These are phyloP conservation scores for Drosophila aff. DNA, from an alignment of 1,140 invertebrate species.

Conservation along the genomic window DNA sequence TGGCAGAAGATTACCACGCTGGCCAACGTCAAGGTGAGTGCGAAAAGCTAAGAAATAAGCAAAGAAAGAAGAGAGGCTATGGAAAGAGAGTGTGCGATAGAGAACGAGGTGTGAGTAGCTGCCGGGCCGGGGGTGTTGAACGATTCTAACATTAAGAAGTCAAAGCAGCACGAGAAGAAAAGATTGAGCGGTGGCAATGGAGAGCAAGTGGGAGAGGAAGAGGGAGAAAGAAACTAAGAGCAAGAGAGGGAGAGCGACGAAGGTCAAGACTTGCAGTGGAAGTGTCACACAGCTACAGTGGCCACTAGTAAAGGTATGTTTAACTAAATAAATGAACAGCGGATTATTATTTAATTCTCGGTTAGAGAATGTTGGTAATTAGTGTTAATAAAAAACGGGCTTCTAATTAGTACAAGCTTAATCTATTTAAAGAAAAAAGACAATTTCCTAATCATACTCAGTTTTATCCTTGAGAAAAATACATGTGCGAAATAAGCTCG, in stretches of 20 bases:
- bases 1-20: constrained; percentile 83
- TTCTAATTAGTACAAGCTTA: no score
- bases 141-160: constrained; percentile 5
- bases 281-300: constrained; percentile 26
- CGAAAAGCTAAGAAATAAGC: constrained; percentile 4
- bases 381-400: no score
- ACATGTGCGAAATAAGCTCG: no score
- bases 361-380: no score
- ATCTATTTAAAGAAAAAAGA: no score
- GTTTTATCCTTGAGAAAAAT: not conserved
- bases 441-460: not conserved
- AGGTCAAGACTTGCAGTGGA: constrained; percentile 32
- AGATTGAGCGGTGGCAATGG: no score
- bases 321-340: not conserved
- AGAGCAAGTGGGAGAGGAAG: not conserved
- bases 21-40: constrained; percentile 80
- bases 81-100: not conserved
- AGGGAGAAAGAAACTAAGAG: not conserved
- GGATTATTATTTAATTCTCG: not conserved
- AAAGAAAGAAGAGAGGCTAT: constrained; percentile 1
- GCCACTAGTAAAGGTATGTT: not conserved
- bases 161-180: not conserved
- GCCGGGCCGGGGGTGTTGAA: not conserved
- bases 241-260: not conserved
- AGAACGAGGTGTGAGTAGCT: not conserved